Percentiles rank a stretch among this genome's conserved stretches.
Evolutionary conservation across 2,797 vertebrate species (phyloP).

Genomic region (Hippocampus kuda): DNA sequence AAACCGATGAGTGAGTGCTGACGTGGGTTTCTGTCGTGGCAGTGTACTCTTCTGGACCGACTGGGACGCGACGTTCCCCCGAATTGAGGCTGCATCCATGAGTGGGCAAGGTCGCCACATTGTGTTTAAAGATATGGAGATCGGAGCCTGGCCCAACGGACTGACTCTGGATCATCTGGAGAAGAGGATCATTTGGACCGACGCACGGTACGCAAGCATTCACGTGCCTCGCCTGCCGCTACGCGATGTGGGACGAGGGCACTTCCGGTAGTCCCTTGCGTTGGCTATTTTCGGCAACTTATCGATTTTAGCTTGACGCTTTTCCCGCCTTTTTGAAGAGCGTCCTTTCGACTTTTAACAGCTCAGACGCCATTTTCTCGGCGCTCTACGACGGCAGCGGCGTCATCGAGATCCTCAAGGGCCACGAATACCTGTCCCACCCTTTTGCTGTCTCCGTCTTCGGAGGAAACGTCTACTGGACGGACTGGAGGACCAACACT

Average conservation of each 20-base stretch:
- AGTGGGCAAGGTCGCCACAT: slow-evolving; percentile 87
- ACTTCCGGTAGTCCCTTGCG: neutral
- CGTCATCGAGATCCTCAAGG: slow-evolving; percentile 90
- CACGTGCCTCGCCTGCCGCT: neutral
- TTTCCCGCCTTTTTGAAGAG: slow-evolving; percentile 6
- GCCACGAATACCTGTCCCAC: slow-evolving; percentile 95
- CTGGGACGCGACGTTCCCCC: slow-evolving; percentile 96
- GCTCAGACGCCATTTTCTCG: slow-evolving; percentile 97
- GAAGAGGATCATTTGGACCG: slow-evolving; percentile 96
- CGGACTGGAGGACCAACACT: slow-evolving; percentile 97
- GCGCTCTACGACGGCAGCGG: slow-evolving; percentile 87
- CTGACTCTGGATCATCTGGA: slow-evolving; percentile 96
- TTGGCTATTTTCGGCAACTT: neutral
- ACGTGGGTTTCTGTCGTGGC: slow-evolving; percentile 20
- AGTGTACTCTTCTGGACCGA: slow-evolving; percentile 99
- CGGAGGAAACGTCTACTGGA: slow-evolving; percentile 96
- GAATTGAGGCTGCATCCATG: slow-evolving; percentile 95
- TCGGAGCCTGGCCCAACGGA: slow-evolving; percentile 96
- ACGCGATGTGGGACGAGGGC: neutral
- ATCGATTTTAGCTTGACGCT: slow-evolving; percentile 27
- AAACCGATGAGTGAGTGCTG: slow-evolving; percentile 6
- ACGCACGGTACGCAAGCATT: slow-evolving; percentile 77
- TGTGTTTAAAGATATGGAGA: slow-evolving; percentile 97
- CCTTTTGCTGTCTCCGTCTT: slow-evolving; percentile 95
- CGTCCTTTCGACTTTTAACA: slow-evolving; percentile 42